These are phyloP conservation scores for Teleopsis dalmanni DNA, from an alignment of 1,140 invertebrate species.

Conservation along the genomic window DNA sequence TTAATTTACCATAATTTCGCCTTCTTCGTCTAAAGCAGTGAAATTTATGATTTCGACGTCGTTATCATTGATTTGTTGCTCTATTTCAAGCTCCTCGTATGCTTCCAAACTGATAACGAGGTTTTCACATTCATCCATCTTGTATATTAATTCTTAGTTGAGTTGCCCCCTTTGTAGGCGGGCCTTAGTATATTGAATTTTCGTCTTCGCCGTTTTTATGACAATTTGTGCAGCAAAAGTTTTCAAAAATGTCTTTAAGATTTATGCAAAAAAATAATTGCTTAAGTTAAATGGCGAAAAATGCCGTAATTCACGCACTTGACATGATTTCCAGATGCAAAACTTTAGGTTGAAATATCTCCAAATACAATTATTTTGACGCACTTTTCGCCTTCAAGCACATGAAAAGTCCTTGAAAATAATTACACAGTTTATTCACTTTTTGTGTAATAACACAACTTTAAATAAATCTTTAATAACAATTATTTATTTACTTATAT, in stretches of 20 bases:
- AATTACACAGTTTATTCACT: too few species aligned
- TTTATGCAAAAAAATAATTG: neutral
- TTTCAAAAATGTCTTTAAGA: neutral
- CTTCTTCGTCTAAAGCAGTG: slow-evolving; percentile 17
- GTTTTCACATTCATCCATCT: slow-evolving; percentile 46
- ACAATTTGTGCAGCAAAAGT: neutral
- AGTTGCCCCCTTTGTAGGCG: slow-evolving; percentile 12
- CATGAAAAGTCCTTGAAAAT: slow-evolving; percentile 8
- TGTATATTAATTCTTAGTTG: slow-evolving; percentile 18
- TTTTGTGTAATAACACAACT: too few species aligned
- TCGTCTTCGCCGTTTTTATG: slow-evolving; percentile 7
- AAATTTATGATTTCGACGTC: slow-evolving; percentile 16
- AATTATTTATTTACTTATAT: too few species aligned
- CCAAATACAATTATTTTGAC: neutral
- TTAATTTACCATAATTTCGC: slow-evolving; percentile 37
- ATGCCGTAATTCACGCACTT: too few species aligned
- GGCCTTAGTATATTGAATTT: slow-evolving; percentile 9
- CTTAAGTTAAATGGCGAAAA: neutral
- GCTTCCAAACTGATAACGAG: slow-evolving; percentile 35
- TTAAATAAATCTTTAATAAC: too few species aligned
- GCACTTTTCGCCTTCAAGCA: neutral
- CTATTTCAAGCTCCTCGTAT: slow-evolving; percentile 25
- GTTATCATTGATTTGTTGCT: slow-evolving; percentile 17
- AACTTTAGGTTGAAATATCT: neutral
- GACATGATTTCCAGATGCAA: neutral